These are phyloP conservation scores for Neolamprologus fasciatus DNA, from an alignment of 2,113 vertebrate genomes.

Conservation along the genomic window DNA sequence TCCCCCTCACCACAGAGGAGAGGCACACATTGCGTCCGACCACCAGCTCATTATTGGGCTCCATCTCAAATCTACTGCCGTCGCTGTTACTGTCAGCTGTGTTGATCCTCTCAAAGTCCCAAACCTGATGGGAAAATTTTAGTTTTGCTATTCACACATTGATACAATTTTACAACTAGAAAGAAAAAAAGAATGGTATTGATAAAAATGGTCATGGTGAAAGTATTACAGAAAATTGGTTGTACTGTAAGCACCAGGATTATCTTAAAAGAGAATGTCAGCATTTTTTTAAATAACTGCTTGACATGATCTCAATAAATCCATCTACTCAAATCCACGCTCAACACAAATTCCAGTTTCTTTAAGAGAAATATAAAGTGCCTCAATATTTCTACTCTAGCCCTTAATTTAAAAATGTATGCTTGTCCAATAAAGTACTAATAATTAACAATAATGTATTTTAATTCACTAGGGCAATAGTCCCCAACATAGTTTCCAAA, in stretches of 20 bases:
- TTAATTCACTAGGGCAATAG: not conserved
- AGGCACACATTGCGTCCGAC: constrained; percentile 80
- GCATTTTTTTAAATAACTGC: not conserved
- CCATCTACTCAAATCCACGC: not conserved
- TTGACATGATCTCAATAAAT: not conserved
- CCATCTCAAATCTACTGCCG: constrained; percentile 75
- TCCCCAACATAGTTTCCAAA: not conserved
- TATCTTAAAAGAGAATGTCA: not conserved
- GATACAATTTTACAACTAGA: not conserved
- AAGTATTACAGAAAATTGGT: not conserved
- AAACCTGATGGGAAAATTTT: constrained; percentile 66
- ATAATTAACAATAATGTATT: not conserved
- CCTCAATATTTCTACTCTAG: not conserved
- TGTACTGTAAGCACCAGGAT: not conserved
- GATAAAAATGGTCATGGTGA: not conserved
- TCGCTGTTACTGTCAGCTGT: constrained; percentile 72
- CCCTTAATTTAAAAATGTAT: not conserved
- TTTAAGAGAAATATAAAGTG: not conserved
- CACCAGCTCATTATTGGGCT: constrained; percentile 85
- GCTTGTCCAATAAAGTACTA: not conserved
- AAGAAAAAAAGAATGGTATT: not conserved
- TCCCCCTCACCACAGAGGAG: constrained; percentile 80
- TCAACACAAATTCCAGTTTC: not conserved
- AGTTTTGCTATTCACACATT: not conserved
- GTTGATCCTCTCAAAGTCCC: constrained; percentile 86